Base-by-base conservation (phyloP, 2,797 vertebrate genomes). In the Hydrophis major region DNA sequence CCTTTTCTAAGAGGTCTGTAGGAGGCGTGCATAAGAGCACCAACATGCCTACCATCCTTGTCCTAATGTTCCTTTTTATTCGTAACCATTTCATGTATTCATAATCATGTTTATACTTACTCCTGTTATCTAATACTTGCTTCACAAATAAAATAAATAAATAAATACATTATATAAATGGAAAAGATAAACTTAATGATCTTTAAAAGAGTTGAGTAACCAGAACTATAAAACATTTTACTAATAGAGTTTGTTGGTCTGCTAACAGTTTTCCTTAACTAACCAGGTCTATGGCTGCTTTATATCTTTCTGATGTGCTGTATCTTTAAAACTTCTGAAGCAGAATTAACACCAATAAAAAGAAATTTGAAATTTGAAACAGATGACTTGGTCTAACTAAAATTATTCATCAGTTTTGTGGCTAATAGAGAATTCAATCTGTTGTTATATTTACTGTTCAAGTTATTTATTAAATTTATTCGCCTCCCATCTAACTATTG, bases 141-240 rank as follows among this genome's bases (percentile, higher is more conserved):
- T 10, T 53, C 8, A 53, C 50, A 53, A 53, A 53, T 53, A 53
- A 53, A 53, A 53, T 53, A 53, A 53, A 53, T 53, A 53, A 53
- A 53, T 53, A 53, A 53, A 53, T 53, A 7, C 63, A 87, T 53
- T 93, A 94, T 61, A 88, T 92, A 78, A 94, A 95, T 57, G 18
- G 47, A 86, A 61, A 57, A 86, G 28, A 50, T 53, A 91, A 59
- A 83, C 20, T 12, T 7, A n/a, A 25, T 61, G 12, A n/a, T 63
- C 11, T 59, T 56, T 59, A 18, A 93, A 88, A 25, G 8, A 88
- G 37, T 88, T 28, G 11, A 56, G 7, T n/a, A 16, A 7, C 3
- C 16, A 87, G 7, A 61, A 83, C 32, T 53, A 61, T 3, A 55
- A 55, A 61, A 32, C 55, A 83, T 63, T n/a, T 87, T 88, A 83